Evolutionary conservation across 2,888 invertebrate species (phyloP).

Genomic region (Hemaris fuciformis): DNA sequence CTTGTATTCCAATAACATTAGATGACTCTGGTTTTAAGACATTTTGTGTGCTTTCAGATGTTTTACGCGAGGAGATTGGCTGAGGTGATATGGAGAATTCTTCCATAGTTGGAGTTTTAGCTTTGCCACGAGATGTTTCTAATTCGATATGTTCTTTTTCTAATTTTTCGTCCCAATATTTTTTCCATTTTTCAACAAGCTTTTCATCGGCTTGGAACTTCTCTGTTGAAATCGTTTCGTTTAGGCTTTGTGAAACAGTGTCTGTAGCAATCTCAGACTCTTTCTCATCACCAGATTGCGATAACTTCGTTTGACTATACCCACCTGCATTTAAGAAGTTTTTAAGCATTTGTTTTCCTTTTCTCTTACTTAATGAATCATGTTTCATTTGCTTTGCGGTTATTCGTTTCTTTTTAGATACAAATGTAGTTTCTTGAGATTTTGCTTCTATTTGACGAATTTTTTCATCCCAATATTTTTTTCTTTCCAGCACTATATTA

Average conservation of each 20-base stretch:
- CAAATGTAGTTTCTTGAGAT: conserved; percentile 53
- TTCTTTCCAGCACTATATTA: conserved; percentile 73
- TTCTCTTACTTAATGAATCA: conserved; percentile 70
- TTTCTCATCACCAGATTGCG: conserved; percentile 25
- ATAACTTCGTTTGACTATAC: conserved; percentile 33
- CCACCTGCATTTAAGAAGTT: conserved; percentile 54
- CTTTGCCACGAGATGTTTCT: conserved; percentile 12
- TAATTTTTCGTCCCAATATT: conserved; percentile 70
- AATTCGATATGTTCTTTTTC: conserved; percentile 38
- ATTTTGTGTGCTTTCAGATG: not conserved
- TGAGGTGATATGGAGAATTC: not conserved
- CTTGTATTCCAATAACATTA: not conserved
- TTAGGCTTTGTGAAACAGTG: not conserved
- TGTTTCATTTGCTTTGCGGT: conserved; percentile 58
- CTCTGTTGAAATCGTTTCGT: conserved; percentile 12
- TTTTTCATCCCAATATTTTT: conserved; percentile 77
- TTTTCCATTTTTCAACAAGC: conserved; percentile 68
- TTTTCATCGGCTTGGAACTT: conserved; percentile 38
- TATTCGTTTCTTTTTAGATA: conserved; percentile 56
- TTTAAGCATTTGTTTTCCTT: conserved; percentile 68
- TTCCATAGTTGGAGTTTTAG: not conserved
- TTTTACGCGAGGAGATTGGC: not conserved
- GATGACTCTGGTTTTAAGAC: not conserved
- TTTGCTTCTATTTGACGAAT: conserved; percentile 70
- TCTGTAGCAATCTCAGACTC: not conserved